These are phyloP conservation scores for Xestia rhomboidea DNA, from an alignment of 2,888 invertebrate genomes.

Conservation along the genomic window DNA sequence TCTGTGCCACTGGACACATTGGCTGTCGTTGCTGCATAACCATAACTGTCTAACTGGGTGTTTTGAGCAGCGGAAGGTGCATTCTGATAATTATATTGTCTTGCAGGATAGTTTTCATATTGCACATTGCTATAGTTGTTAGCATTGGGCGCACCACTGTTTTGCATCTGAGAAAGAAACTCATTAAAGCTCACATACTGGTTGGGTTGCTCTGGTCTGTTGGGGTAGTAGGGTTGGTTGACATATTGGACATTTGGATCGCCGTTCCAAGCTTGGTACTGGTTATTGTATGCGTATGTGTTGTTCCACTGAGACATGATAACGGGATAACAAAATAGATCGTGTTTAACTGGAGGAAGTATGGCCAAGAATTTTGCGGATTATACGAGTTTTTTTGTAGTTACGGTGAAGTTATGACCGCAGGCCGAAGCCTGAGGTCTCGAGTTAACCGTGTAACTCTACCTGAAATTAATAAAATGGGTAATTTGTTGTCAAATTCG, in stretches of 20 bases:
- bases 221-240: constrained; percentile 81
- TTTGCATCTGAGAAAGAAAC: constrained; percentile 85
- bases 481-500: constrained; percentile 69
- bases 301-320: constrained; percentile 89
- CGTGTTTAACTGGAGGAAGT: constrained; percentile 58
- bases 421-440: constrained; percentile 88
- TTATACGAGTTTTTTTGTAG: constrained; percentile 63
- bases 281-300: constrained; percentile 84
- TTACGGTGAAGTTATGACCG: constrained; percentile 73
- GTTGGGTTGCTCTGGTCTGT: constrained; percentile 78
- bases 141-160: constrained; percentile 71
- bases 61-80: constrained; percentile 78
- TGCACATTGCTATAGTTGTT: constrained; percentile 77
- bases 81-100: constrained; percentile 82
- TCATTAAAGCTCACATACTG: constrained; percentile 88
- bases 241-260: constrained; percentile 81
- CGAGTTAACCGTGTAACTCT: constrained; percentile 65
- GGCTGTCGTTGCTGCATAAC: constrained; percentile 74
- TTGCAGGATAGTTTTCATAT: constrained; percentile 80
- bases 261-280: constrained; percentile 84
- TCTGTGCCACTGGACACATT: constrained; percentile 73
- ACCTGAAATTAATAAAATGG: constrained; percentile 75
- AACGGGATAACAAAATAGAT: constrained; percentile 63
- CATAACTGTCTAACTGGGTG: constrained; percentile 74
- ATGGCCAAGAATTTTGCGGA: constrained; percentile 62